Base-by-base conservation (phyloP, 2,888 invertebrate species). In the Pogonocherus hispidulus region DNA sequence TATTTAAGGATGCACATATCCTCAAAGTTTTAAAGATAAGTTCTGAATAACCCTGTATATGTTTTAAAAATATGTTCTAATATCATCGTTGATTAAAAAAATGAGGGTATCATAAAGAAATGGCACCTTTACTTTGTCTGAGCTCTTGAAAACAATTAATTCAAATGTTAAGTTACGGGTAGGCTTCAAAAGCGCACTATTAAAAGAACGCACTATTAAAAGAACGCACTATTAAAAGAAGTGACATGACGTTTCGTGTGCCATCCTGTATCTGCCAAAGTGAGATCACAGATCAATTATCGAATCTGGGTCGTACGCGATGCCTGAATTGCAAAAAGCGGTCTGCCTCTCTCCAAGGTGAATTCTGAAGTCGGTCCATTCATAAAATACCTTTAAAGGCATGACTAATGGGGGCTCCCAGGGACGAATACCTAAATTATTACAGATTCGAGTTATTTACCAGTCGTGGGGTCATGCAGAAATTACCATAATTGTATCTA, bases 331-430 rank as follows among this genome's bases (percentile, higher is more conserved):
- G 41, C n/a, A n/a, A 32, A 62, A 62, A 62, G 60, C 22, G 19
- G 60, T 49, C 60, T 41, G 37, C 60, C 60, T 62, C 37, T 32
- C 49, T 18, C 35, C 49, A 49, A 60, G 47, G 60, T n/a, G 20
- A 32, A 46, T 23, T 20, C 49, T 16, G 44, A n/a, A n/a, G n/a
- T n/a, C n/a, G n/a, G n/a, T n/a, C 46, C 49, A 35, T 62, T 51
- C 60, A 62, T 51, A 62, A 62, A 62, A 62, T 23, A 35, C 49
- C 37, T 62, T 44, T 35, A 60, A 46, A n/a, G 14, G 22, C 16
- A 4, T 51, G 37, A 51, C 14, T 37, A 60, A 49, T 49, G 35
- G 11, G 14, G 6, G 23, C 5, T 23, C 6, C 49, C 11, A 23
- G 14, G 14, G 9, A 51, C 22, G 20, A 51, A 23, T 23, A 22